Base-by-base conservation (phyloP, 2,113 vertebrate species). In the Penelope pileata region DNA sequence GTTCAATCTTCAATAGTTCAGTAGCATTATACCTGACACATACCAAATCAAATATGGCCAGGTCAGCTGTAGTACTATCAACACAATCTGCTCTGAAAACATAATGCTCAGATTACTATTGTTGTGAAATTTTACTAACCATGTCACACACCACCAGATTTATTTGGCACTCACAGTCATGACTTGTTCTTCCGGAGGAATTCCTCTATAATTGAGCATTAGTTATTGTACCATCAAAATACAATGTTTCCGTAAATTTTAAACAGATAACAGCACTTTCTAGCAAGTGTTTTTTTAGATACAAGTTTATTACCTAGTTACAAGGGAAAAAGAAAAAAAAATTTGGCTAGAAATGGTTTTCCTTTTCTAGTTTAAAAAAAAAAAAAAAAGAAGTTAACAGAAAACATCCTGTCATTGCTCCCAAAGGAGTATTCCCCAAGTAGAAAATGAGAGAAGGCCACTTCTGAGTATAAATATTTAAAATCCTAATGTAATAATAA, bases 121-220 rank as follows among this genome's bases (percentile, higher is more conserved):
- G 96, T 97, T 98, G 97, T 92, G 95, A 96, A 97, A 95, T 96
- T 97, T 97, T 97, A 97, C 97, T 98, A 97, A 95, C 90, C 94
- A 40, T 97, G 97, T 97, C 94, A 86, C 94, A 86, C 84, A 96
- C 87, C 83, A 96, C 72, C 91, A 88, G 94, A 97, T 97, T 98
- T 97, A 98, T 97, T 97, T 96, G 95, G 96, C 96, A 97, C 93
- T 97, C 95, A 96, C 81, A 96, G 82, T 74, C 95, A 62, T 96
- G 96, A 97, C 96, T 96, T 70, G 93, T 96, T 97, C 96, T 98
- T 98, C 97, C 97, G 91, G 97, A 97, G 95, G 95, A 97, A 97
- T 94, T 94, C 91, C 91, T 96, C 91, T 95, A 97, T 97, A 97
- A 98, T 97, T 98, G 96, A 98, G 89, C 91, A 79, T 90, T 69